These are phyloP conservation scores for Psophia crepitans DNA, from an alignment of 2,113 vertebrate genomes.

Conservation along the genomic window DNA sequence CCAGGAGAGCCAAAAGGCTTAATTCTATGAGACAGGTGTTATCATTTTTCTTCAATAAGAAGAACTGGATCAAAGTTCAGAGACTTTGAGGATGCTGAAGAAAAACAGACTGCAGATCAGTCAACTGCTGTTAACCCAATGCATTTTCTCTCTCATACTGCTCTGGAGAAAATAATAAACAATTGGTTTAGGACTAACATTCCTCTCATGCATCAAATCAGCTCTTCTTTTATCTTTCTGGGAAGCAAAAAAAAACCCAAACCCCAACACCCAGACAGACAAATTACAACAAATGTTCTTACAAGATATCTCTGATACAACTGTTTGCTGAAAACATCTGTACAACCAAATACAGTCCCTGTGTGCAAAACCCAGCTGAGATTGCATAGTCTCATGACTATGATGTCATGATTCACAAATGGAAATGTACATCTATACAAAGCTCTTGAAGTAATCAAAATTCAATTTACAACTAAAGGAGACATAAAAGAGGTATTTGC, in stretches of 20 bases:
- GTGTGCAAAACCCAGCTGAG: conserved; percentile 21
- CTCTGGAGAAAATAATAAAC: conserved; percentile 47
- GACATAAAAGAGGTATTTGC: not conserved
- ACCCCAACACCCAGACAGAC: not conserved
- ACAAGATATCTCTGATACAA: not conserved
- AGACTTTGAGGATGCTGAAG: not conserved
- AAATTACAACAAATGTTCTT: conserved; percentile 1
- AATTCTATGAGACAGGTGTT: not conserved
- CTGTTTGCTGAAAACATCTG: conserved; percentile 60
- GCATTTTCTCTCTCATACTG: not conserved
- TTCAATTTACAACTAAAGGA: not conserved
- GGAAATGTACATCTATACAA: not conserved
- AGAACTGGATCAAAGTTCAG: conserved; percentile 3
- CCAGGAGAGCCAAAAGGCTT: not conserved
- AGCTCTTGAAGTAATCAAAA: conserved; percentile 13
- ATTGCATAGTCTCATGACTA: not conserved
- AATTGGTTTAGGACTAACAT: conserved; percentile 3
- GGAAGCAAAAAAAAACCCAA: not conserved
- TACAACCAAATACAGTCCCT: not conserved
- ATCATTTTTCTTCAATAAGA: not conserved
- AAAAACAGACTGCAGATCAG: not conserved
- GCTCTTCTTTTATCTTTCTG: conserved; percentile 23
- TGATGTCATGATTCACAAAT: not conserved
- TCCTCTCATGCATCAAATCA: not conserved
- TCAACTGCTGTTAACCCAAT: not conserved